Base-by-base conservation (phyloP, 2,888 invertebrate genomes). In the Arctia plantaginis region DNA sequence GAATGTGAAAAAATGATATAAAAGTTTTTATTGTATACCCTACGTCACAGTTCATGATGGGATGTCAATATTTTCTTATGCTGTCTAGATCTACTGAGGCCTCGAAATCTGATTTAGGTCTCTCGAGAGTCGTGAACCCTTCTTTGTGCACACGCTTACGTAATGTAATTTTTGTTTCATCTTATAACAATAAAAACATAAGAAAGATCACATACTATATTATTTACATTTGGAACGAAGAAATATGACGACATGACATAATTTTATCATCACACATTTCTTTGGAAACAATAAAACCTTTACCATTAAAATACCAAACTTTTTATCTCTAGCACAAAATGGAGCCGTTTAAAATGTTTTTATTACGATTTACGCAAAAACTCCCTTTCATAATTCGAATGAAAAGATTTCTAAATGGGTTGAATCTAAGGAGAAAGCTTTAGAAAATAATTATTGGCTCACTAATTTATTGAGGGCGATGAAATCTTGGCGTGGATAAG, bases 371-470 rank as follows among this genome's bases (percentile, higher is more conserved):
- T 30, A 47, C 55, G 27, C 39, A 65, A 64, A 62, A 65, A 69
- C 68, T 59, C 41, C 66, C 51, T 65, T 70, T 78, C 62, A 73
- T 71, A 74, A 73, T 76, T 69, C 35, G 47, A 68, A 73, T 69
- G 33, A 64, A 80, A 76, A 64, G 20, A 62, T 7, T 59, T 20
- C 3, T 13, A 65, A 71, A 27, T 62, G 30, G 62, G 47, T 65
- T 62, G 47, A 66, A 55, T 30, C 4, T 44, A 71, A n/a, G 44
- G 77, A 51, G 30, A 69, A 66, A 66, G 64, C 66, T 72, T 62
- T 44, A 66, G 51, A 72, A 75, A 77, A 47, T 69, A 66, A 82
- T 75, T 75, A 75, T 69, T 72, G 77, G 68, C 73, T 59, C 55
- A 69, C 39, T 39, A 62, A 71, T 62, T 71, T 68, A 71, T 23